These are phyloP conservation scores for Vidua macroura DNA, from an alignment of 2,113 vertebrate species.

Conservation along the genomic window DNA sequence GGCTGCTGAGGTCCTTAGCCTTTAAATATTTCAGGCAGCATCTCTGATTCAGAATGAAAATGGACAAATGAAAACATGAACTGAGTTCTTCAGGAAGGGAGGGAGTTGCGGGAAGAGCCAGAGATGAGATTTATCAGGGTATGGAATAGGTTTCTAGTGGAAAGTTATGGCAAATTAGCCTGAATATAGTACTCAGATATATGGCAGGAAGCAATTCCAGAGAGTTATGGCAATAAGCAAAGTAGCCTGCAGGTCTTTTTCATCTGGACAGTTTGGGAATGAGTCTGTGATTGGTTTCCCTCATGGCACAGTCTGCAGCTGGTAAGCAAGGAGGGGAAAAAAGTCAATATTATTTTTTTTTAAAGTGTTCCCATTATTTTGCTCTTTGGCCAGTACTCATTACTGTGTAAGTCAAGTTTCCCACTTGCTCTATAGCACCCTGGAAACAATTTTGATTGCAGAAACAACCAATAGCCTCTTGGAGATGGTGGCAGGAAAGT, in stretches of 20 bases:
- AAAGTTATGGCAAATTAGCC: slow-evolving; percentile 51
- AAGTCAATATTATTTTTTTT: not conserved
- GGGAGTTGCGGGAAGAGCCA: not conserved
- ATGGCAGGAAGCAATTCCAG: slow-evolving; percentile 21
- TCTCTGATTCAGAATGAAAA: slow-evolving; percentile 1
- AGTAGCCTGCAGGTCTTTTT: slow-evolving; percentile 34
- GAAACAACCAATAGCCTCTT: not conserved
- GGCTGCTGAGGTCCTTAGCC: not conserved
- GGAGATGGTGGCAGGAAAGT: not conserved
- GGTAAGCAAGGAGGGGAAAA: not conserved
- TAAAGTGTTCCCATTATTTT: not conserved
- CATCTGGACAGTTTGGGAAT: slow-evolving; percentile 51
- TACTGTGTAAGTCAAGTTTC: not conserved
- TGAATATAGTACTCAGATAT: slow-evolving; percentile 41
- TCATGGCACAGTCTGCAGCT: not conserved
- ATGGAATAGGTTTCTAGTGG: not conserved
- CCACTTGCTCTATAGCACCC: not conserved
- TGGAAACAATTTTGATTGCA: not conserved
- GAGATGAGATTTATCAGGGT: slow-evolving; percentile 7
- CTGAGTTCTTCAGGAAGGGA: not conserved
- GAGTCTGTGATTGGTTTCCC: slow-evolving; percentile 47
- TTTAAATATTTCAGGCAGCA: slow-evolving; percentile 21
- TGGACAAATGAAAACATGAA: not conserved
- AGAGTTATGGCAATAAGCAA: slow-evolving; percentile 45
- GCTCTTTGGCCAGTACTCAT: not conserved